Evolutionary conservation across 2,888 invertebrate genomes (phyloP).

Genomic region (Neoitamus cyanurus): DNA sequence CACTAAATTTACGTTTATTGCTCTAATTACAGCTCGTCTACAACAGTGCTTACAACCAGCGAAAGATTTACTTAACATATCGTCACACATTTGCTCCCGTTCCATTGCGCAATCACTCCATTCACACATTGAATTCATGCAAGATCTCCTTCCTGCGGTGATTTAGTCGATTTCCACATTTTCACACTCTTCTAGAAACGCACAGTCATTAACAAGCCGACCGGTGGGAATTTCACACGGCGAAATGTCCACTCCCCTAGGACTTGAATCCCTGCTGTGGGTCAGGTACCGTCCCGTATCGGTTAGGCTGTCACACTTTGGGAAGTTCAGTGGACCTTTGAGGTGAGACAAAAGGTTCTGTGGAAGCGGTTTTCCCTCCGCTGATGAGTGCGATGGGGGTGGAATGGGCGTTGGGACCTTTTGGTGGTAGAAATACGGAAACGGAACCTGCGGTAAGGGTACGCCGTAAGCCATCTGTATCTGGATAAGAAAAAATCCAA

Average conservation of each 20-base stretch:
- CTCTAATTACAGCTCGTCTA: not conserved
- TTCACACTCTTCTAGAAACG: constrained; percentile 60
- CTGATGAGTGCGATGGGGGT: constrained; percentile 57
- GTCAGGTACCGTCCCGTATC: constrained; percentile 54
- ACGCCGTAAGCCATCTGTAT: constrained; percentile 66
- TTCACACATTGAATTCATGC: not conserved
- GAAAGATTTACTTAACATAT: not conserved
- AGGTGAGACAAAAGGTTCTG: constrained; percentile 54
- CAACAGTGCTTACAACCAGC: not conserved
- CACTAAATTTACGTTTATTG: not conserved
- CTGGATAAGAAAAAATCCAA: constrained; percentile 51
- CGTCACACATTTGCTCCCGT: not conserved
- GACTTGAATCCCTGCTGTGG: constrained; percentile 43
- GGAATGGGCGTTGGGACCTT: constrained; percentile 65
- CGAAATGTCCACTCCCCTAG: not conserved
- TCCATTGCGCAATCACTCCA: not conserved
- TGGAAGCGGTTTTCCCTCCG: constrained; percentile 47
- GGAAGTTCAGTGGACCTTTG: constrained; percentile 53
- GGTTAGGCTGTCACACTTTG: constrained; percentile 42
- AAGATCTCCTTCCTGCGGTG: not conserved
- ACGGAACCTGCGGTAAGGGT: constrained; percentile 64
- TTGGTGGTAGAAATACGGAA: constrained; percentile 65
- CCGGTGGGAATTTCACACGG: constrained; percentile 48
- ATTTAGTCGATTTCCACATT: constrained; percentile 66
- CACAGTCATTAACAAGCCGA: constrained; percentile 54